Conservation (phyloP, 1,140 invertebrate genomes). For the Neelides sp. region DNA sequence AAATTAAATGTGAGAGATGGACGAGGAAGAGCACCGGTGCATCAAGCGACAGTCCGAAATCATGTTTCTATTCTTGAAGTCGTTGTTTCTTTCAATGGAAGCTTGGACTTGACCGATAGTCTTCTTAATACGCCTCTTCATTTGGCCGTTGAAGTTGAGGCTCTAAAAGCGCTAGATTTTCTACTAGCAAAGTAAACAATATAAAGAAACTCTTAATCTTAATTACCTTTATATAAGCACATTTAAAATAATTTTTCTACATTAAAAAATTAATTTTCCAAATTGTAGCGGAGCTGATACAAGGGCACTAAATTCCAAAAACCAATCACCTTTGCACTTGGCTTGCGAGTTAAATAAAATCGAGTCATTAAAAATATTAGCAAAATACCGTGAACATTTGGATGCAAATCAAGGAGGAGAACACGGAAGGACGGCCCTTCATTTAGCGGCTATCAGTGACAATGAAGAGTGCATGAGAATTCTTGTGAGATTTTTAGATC, state of each 20-base stretch:
- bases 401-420: slow-evolving; percentile 60
- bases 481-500: slow-evolving; percentile 46
- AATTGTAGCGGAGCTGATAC: slow-evolving; percentile 50
- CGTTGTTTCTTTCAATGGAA: slow-evolving; percentile 50
- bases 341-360: slow-evolving; percentile 62
- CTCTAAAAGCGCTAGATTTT: slow-evolving; percentile 55
- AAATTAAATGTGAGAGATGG: slow-evolving; percentile 55
- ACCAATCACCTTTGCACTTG: slow-evolving; percentile 62
- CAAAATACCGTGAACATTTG: slow-evolving; percentile 50
- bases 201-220: background rate
- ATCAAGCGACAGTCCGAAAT: slow-evolving; percentile 63
- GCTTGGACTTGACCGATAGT: slow-evolving; percentile 60
- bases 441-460: slow-evolving; percentile 68
- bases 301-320: slow-evolving; percentile 56
- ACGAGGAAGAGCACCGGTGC: slow-evolving; percentile 56
- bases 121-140: slow-evolving; percentile 70
- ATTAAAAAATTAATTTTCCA: background rate
- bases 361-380: slow-evolving; percentile 51
- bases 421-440: slow-evolving; percentile 59
- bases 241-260: background rate
- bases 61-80: slow-evolving; percentile 59
- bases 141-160: slow-evolving; percentile 58
- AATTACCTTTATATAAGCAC: background rate
- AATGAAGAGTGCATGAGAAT: slow-evolving; percentile 62
- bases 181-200: slow-evolving; percentile 51